Percentiles rank a stretch among this genome's conserved stretches.
Conservation (phyloP, 1,140 invertebrate species). For the Steinernema khuongi region DNA sequence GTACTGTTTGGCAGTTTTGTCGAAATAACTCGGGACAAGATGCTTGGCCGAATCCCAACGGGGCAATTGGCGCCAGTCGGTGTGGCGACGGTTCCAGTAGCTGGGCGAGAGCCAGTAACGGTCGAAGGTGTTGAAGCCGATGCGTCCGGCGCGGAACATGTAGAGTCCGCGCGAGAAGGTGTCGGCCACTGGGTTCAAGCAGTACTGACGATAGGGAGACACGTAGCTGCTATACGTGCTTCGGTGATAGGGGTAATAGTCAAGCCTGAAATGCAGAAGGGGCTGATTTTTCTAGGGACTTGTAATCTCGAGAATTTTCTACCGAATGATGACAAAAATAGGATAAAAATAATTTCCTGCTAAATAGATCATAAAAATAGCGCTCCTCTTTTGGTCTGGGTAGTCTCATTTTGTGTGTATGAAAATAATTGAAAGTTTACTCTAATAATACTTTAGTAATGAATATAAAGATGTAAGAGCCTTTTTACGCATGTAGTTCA, state of each 20-base stretch:
- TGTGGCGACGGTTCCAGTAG: not conserved
- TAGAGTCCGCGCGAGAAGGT: not conserved
- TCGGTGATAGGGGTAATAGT: not conserved
- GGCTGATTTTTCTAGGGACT: not conserved
- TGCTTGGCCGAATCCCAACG: not conserved
- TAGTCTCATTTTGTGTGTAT: too few species aligned
- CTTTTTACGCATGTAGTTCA: too few species aligned
- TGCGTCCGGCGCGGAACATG: not conserved
- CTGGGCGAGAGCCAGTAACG: not conserved
- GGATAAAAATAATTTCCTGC: too few species aligned
- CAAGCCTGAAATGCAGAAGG: not conserved
- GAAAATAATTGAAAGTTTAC: too few species aligned
- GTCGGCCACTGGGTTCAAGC: not conserved
- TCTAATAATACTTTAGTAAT: too few species aligned
- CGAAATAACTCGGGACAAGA: not conserved
- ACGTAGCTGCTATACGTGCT: conserved; percentile 9
- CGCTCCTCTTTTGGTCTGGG: too few species aligned
- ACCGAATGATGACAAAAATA: too few species aligned
- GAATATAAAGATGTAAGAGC: too few species aligned
- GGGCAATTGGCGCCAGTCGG: not conserved
- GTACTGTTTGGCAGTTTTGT: conserved; percentile 13
- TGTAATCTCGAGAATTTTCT: too few species aligned
- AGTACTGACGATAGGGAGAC: not conserved
- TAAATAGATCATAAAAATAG: too few species aligned
- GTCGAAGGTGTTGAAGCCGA: not conserved